Base-by-base conservation (phyloP, 2,797 vertebrate species). In the Thunnus albacares region DNA sequence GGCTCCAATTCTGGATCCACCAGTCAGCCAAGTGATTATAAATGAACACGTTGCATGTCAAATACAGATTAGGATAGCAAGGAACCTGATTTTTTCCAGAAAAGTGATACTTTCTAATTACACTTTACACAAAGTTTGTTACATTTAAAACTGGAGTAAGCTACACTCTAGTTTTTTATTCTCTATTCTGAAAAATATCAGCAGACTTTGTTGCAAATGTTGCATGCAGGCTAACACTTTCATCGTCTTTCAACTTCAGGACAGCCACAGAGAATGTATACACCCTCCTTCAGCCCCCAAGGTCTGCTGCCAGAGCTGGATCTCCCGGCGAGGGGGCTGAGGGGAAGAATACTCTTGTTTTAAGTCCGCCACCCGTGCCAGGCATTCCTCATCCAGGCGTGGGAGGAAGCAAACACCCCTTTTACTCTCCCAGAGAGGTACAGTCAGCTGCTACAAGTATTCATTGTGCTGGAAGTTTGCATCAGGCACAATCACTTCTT, bases 201-300 rank as follows among this genome's bases (percentile, higher is more conserved):
- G 26, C 38, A 72, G 26, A 53, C 14, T n/a, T 1, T 28, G 18
- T 22, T 24, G 28, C 18, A 45, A 41, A 18, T 57, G 15, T 11
- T 43, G 10, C 3, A 13, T 24, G 51, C 47, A 18, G 18, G 47
- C 43, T 56, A 51, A 72, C 33, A 4, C 43, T 12, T n/a, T 38
- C 4, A 3, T 28, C 65, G 5, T 77, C 30, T 47, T 72, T 17
- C 20, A 8, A 55, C 41, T 66, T 35, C 64, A 95, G 95, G 79
- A 90, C 89, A 0, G 93, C 95, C 62, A 91, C 90, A 55, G 95
- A 95, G 87, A 97, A 90, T 63, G 94, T 87, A 45, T 97, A 94
- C 87, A 93, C 91, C 0, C 91, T 95, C 11, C 96, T 90, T 79
- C 96, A 60, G 93, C 95, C 89, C 78, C 95, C 65, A 15, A 93